Conservation (phyloP, 1,140 invertebrate species). For the Cydia strobilella region DNA sequence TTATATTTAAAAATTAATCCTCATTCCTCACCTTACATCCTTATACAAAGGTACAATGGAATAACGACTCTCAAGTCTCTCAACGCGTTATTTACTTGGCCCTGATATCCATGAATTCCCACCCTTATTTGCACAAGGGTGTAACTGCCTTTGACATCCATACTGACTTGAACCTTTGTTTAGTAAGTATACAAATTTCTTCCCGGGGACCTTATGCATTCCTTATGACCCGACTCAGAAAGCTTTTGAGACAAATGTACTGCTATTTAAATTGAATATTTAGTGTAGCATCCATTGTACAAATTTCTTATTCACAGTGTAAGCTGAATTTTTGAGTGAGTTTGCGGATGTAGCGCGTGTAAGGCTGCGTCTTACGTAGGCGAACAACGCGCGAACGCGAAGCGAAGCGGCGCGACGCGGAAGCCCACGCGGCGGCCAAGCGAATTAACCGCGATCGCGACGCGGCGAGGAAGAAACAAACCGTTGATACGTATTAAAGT, state of each 20-base stretch:
- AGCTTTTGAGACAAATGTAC: constrained; percentile 73
- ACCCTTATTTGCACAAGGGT: constrained; percentile 35
- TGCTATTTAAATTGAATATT: constrained; percentile 76
- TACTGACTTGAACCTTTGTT: background rate
- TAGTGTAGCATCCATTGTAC: constrained; percentile 70
- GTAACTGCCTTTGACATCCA: background rate
- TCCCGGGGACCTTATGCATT: constrained; percentile 65
- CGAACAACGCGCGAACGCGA: too few species aligned
- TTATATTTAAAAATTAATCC: constrained; percentile 10
- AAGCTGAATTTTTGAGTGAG: constrained; percentile 59
- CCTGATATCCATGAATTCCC: constrained; percentile 47
- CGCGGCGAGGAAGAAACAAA: too few species aligned
- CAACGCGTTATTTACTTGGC: constrained; percentile 48
- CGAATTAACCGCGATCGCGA: too few species aligned
- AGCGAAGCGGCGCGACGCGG: too few species aligned
- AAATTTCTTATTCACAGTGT: constrained; percentile 73
- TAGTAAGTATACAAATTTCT: constrained; percentile 22
- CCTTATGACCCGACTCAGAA: constrained; percentile 64
- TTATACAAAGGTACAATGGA: constrained; percentile 15
- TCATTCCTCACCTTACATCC: background rate
- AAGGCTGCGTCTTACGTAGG: too few species aligned
- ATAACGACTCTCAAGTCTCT: constrained; percentile 8
- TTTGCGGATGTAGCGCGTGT: constrained; percentile 4
- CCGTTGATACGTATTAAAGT: too few species aligned
- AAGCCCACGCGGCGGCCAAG: too few species aligned